Percentiles rank a stretch among this genome's conserved stretches.
These are phyloP conservation scores for Ranitomeya imitator DNA, from an alignment of 2,113 vertebrate species.

Conservation along the genomic window DNA sequence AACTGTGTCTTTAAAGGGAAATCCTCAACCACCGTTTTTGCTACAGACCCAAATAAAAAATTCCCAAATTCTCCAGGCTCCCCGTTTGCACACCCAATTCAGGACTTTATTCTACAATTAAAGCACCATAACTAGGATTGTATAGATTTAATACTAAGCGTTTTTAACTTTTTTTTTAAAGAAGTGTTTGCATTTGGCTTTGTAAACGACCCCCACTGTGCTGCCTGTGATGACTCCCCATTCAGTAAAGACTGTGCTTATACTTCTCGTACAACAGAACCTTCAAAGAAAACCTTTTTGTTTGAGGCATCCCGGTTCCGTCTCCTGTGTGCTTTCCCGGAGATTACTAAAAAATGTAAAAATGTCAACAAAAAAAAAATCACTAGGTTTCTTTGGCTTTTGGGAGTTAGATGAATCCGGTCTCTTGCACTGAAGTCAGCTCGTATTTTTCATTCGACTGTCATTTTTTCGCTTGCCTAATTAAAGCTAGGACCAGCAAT, in stretches of 20 bases:
- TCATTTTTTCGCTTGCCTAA: conserved; percentile 34
- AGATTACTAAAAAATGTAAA: conserved; percentile 36
- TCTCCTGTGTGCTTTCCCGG: conserved; percentile 14
- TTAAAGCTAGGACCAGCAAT: conserved; percentile 36
- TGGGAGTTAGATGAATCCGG: conserved; percentile 22
- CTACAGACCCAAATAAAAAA: not conserved
- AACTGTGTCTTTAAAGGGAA: too few species aligned
- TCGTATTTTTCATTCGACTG: conserved; percentile 37
- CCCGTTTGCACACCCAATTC: not conserved
- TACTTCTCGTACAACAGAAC: not conserved
- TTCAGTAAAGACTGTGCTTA: conserved; percentile 35
- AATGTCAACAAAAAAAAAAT: conserved; percentile 19
- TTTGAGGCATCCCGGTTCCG: conserved; percentile 32
- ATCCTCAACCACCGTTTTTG: not conserved
- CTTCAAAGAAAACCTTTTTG: conserved; percentile 31
- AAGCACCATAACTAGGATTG: not conserved
- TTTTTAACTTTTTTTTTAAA: not conserved
- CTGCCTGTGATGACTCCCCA: not conserved
- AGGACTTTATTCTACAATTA: not conserved
- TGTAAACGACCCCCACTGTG: not conserved
- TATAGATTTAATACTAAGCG: not conserved
- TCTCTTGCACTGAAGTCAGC: conserved; percentile 24
- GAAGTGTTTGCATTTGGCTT: conserved; percentile 1
- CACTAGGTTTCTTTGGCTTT: not conserved
- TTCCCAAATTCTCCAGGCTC: not conserved